phyloP scores from a whole-genome alignment of 1,140 invertebrate genomes.

The Bombus superbus region DNA sequence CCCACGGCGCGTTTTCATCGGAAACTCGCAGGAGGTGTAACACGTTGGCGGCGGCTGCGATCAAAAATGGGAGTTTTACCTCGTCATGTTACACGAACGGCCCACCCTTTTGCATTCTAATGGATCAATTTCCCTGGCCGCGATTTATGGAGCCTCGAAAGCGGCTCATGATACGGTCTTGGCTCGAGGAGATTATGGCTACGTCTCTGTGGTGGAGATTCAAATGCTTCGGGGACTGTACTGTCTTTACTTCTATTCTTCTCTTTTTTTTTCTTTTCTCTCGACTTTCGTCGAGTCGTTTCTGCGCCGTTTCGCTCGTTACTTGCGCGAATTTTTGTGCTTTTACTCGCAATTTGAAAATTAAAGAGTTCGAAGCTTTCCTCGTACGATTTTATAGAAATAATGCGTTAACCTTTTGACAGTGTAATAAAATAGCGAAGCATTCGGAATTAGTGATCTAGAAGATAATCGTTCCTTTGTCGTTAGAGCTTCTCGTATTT shows the following conservation, averaged over 20 bases:
- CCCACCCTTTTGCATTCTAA: constrained; percentile 20
- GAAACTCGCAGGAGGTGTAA: background rate
- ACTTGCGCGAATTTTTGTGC: background rate
- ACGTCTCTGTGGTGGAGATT: background rate
- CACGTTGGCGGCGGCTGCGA: background rate
- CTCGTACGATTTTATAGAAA: background rate
- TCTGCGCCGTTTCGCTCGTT: background rate
- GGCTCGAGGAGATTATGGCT: background rate
- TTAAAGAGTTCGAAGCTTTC: rapidly evolving
- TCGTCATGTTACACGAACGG: background rate
- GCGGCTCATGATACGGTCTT: background rate
- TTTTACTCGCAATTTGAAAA: background rate
- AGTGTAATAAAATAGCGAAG: background rate
- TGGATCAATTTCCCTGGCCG: background rate
- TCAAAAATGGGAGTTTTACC: constrained; percentile 30
- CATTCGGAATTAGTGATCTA: too few relatives aligned
- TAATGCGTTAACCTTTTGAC: background rate
- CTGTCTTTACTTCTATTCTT: background rate
- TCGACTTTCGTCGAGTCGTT: background rate
- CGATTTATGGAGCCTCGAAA: constrained; percentile 20
- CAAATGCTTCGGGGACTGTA: background rate
- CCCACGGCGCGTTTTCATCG: constrained; percentile 34
- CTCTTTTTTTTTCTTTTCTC: too few relatives aligned
- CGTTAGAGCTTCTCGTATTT: too few relatives aligned
- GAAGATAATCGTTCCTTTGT: too few relatives aligned